phyloP scores from a whole-genome alignment of 2,888 invertebrate genomes.

The Agapostemon virescens region DNA sequence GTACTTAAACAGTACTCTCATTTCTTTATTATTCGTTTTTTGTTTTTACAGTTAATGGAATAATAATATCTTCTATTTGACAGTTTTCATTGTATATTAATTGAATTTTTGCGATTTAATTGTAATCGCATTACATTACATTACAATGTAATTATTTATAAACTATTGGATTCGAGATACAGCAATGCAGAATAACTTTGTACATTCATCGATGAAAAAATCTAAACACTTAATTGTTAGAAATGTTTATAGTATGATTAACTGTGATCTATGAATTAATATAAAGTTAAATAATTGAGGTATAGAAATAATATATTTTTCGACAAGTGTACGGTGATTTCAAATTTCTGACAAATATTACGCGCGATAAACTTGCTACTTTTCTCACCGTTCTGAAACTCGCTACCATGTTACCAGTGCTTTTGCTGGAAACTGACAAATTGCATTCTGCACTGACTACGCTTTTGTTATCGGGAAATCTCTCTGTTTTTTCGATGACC shows the following conservation, averaged over 20 bases:
- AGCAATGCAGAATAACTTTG: too few relatives aligned
- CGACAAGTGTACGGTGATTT: not conserved
- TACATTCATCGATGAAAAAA: too few relatives aligned
- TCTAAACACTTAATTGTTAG: too few relatives aligned
- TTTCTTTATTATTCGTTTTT: not conserved
- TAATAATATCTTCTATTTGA: not conserved
- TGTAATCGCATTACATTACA: too few relatives aligned
- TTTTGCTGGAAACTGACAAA: constrained; percentile 71
- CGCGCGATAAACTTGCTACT: not conserved
- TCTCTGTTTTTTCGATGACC: constrained; percentile 78
- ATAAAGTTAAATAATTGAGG: not conserved
- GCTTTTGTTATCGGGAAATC: constrained; percentile 78
- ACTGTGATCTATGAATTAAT: not conserved
- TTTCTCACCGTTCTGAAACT: constrained; percentile 72
- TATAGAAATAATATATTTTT: not conserved
- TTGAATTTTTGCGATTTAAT: not conserved
- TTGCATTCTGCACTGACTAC: constrained; percentile 74
- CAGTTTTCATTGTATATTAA: not conserved
- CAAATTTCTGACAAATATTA: not conserved
- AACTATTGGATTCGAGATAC: not conserved
- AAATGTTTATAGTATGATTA: not conserved
- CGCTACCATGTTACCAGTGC: constrained; percentile 51
- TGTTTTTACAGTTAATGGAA: not conserved
- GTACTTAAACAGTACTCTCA: not conserved
- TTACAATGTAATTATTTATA: too few relatives aligned